Base-by-base conservation (phyloP, 2,797 vertebrate genomes). In the Prunella strophiata region DNA sequence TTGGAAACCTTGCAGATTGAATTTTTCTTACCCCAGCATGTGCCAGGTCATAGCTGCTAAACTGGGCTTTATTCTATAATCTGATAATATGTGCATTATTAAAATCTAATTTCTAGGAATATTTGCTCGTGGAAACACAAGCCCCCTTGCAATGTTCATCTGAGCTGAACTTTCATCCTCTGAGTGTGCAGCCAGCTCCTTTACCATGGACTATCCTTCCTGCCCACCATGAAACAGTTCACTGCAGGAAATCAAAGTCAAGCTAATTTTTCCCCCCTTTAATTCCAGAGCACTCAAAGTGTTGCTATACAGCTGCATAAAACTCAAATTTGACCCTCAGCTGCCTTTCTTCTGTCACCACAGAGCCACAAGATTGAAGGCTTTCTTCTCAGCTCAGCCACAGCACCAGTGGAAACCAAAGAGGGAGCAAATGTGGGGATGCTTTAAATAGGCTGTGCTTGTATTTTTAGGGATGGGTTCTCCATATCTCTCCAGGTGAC, bases 331-430 rank as follows among this genome's bases (percentile, higher is more conserved):
- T 78, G 77, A 66, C 85, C 74, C 67, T 85, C 0, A 0, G 45
- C 55, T 82, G 80, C 83, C 29, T 87, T 94, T 93, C 54, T 82
- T 50, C 59, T 94, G 58, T 50, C 76, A 76, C 88, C 90, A 62
- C 90, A 89, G 70, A 80, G 66, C 76, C 66, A 70, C 73, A 75
- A 77, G 67, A 94, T 79, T 95, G 93, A 85, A 81, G 89, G 34
- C 13, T 93, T 76, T 42, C 52, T 90, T 42, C 77, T 93, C 74
- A 70, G 23, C 52, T 73, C 52, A 63, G 78, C 80, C 88, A 82
- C 74, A 87, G 47, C 48, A 38, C 2, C 2, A 48, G 88, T 52
- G 38, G 63, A 84, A 73, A 73, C 20, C 45, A 47, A 79, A 73
- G 68, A 82, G 38, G 22, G 83, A 88, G 55, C 66, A 79, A 86